These are phyloP conservation scores for Proterorhinus semilunaris DNA, from an alignment of 2,113 vertebrate genomes.

Conservation along the genomic window DNA sequence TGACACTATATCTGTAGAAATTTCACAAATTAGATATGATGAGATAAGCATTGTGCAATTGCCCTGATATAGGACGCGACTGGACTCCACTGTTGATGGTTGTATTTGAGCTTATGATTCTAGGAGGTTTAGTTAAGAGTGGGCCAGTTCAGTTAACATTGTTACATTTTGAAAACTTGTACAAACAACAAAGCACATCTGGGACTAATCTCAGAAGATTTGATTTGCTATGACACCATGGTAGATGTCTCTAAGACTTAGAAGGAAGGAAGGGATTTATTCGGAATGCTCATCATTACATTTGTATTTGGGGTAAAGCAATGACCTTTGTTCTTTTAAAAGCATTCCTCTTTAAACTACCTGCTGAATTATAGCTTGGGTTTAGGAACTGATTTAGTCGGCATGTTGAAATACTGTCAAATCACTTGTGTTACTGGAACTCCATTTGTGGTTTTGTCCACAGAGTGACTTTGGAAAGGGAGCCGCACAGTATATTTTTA, in stretches of 20 bases:
- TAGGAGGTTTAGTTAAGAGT: too few relatives aligned
- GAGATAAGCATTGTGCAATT: background rate
- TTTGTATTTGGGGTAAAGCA: background rate
- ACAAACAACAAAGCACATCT: background rate
- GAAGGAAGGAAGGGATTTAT: too few relatives aligned
- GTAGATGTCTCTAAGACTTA: background rate
- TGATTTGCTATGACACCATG: background rate
- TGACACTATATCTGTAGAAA: constrained; percentile 1
- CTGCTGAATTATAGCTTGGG: background rate
- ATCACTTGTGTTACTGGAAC: background rate
- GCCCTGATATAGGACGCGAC: background rate
- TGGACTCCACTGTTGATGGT: background rate
- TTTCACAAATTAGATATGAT: constrained; percentile 2
- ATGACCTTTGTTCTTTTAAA: background rate
- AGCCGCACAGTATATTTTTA: too few relatives aligned
- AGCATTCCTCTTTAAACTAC: background rate
- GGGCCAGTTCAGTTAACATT: too few relatives aligned
- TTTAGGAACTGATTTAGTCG: background rate
- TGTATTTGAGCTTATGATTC: too few relatives aligned
- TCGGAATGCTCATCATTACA: background rate
- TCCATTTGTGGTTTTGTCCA: background rate
- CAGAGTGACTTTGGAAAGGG: too few relatives aligned
- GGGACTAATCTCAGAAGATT: background rate
- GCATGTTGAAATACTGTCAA: background rate
- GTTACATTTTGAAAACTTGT: background rate